phyloP scores from a whole-genome alignment of 2,888 invertebrate genomes.

The Raillietiella orientalis region DNA sequence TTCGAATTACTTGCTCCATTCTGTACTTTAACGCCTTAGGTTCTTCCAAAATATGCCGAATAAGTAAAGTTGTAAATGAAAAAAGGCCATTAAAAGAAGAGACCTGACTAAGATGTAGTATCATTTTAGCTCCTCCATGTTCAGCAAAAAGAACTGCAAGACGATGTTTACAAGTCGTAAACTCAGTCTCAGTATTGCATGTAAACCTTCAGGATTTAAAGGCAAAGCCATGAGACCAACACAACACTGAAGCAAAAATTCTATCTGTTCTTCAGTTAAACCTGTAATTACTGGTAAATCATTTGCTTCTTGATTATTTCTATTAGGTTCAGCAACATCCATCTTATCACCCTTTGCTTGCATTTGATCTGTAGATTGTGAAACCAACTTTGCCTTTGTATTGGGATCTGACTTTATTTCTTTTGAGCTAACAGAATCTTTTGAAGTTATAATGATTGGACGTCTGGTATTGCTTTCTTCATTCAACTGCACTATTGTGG shows the following conservation, averaged over 20 bases:
- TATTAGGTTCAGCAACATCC: conserved; percentile 5
- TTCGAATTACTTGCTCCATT: conserved; percentile 29
- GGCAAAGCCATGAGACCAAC: conserved; percentile 31
- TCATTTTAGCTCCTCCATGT: conserved; percentile 31
- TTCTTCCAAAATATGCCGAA: conserved; percentile 45
- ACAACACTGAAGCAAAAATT: not conserved
- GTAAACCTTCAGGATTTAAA: conserved; percentile 37
- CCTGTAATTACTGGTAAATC: too few relatives aligned
- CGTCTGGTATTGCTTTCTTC: conserved; percentile 50
- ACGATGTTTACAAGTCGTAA: conserved; percentile 33
- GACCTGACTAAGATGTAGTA: conserved; percentile 30
- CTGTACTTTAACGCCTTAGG: conserved; percentile 31
- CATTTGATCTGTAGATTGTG: too few relatives aligned
- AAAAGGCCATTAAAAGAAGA: conserved; percentile 33
- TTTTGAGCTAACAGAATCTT: too few relatives aligned
- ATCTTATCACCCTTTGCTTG: conserved; percentile 5
- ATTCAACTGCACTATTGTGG: conserved; percentile 44
- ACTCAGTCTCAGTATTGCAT: conserved; percentile 36
- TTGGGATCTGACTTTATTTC: too few relatives aligned
- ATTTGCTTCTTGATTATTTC: conserved; percentile 11
- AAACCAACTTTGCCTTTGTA: too few relatives aligned
- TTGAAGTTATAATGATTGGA: conserved; percentile 29
- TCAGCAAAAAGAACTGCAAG: conserved; percentile 34
- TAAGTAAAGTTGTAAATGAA: conserved; percentile 34
- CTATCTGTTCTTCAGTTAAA: conserved; percentile 2